Conservation (phyloP, 2,113 vertebrate genomes). For the Callochromis pleurospilus region DNA sequence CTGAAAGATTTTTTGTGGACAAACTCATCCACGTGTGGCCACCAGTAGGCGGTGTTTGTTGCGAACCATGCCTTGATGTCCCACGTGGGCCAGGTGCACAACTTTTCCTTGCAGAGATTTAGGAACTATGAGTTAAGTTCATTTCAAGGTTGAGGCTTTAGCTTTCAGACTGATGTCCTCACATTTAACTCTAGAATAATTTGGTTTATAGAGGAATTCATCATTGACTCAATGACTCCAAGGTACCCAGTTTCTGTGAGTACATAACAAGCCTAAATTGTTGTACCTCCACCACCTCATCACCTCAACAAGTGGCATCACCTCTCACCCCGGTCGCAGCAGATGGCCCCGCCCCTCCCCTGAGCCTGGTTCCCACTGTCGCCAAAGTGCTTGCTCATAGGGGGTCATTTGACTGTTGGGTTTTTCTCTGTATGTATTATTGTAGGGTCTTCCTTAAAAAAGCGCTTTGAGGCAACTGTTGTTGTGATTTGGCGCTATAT, state of each 20-base stretch:
- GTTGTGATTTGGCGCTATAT: neutral
- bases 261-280: neutral
- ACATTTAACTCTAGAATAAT: neutral
- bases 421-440: neutral
- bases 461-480: fast-evolving
- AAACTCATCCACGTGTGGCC: neutral
- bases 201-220: neutral
- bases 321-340: fast-evolving
- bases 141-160: neutral
- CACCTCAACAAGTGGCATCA: neutral
- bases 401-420: fast-evolving
- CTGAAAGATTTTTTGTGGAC: neutral
- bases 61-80: neutral
- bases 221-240: neutral
- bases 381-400: fast-evolving
- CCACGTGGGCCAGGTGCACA: neutral
- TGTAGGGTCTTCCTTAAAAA: neutral
- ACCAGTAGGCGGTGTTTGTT: neutral
- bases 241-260: neutral
- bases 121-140: neutral
- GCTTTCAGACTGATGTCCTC: neutral
- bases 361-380: neutral
- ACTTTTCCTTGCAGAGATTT: neutral
- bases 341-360: neutral
- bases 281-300: fast-evolving